Conservation (phyloP, 2,888 invertebrate species). For the Deladenus siricidicola region DNA sequence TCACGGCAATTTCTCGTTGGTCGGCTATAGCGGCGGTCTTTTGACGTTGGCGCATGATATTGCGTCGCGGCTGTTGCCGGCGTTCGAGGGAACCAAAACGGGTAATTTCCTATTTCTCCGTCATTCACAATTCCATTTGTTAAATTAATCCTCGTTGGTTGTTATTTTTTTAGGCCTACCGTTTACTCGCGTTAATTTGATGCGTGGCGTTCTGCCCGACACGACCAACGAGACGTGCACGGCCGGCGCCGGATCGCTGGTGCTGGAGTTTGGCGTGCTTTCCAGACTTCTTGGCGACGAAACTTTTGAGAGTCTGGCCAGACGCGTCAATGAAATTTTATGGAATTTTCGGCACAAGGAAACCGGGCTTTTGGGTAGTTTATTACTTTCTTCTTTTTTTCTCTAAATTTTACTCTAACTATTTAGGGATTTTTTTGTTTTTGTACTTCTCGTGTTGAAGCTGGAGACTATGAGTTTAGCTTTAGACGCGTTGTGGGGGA, state of each 20-base stretch:
- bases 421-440: not conserved
- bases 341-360: constrained; percentile 60
- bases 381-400: too few species aligned
- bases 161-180: constrained; percentile 43
- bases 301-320: constrained; percentile 61
- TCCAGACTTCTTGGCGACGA: constrained; percentile 60
- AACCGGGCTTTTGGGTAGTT: constrained; percentile 63
- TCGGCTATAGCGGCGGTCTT: constrained; percentile 60
- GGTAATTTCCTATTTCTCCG: too few species aligned
- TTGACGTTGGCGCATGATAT: constrained; percentile 62
- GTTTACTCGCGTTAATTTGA: constrained; percentile 59
- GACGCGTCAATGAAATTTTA: constrained; percentile 59
- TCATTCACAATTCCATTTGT: too few species aligned
- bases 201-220: constrained; percentile 57
- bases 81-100: constrained; percentile 61
- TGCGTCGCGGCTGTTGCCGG: constrained; percentile 60
- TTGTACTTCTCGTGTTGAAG: too few species aligned
- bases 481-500: too few species aligned
- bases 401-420: too few species aligned
- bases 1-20: constrained; percentile 58
- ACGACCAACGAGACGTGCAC: constrained; percentile 62
- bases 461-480: not conserved
- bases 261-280: constrained; percentile 63
- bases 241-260: constrained; percentile 62
- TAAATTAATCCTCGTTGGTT: too few species aligned